Percentiles rank a stretch among this genome's conserved stretches.
These are phyloP conservation scores for Philereme vetulata DNA, from an alignment of 2,888 invertebrate genomes.

Conservation along the genomic window DNA sequence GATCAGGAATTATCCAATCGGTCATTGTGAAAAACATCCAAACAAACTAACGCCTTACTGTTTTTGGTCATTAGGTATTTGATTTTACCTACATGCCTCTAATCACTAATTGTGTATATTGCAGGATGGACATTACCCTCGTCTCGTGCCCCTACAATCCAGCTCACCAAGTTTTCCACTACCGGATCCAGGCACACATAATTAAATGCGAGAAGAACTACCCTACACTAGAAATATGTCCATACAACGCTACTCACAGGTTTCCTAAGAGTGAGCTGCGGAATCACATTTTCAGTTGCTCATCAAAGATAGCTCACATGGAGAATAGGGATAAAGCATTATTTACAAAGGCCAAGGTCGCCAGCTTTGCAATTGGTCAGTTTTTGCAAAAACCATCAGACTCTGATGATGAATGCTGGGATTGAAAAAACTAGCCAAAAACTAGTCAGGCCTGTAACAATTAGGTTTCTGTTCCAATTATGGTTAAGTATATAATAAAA, in stretches of 20 bases:
- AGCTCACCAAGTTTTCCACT: constrained; percentile 74
- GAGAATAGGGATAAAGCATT: constrained; percentile 34
- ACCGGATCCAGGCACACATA: constrained; percentile 80
- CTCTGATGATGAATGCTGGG: constrained; percentile 14
- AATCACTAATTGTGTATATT: too few relatives aligned
- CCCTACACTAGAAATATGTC: constrained; percentile 73
- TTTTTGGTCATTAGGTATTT: too few relatives aligned
- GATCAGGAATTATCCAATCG: too few relatives aligned
- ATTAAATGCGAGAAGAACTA: constrained; percentile 79
- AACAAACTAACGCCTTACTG: too few relatives aligned
- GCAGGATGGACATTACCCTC: constrained; percentile 54
- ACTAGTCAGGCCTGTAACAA: too few relatives aligned
- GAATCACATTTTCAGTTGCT: constrained; percentile 48
- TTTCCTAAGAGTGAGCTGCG: constrained; percentile 63
- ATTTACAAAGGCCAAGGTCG: constrained; percentile 37
- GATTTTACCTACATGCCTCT: too few relatives aligned
- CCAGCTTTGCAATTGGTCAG: neutral
- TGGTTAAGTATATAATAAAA: too few relatives aligned
- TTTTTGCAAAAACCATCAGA: neutral
- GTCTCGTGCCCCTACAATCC: constrained; percentile 82
- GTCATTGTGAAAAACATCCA: too few relatives aligned
- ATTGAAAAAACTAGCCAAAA: constrained; percentile 1
- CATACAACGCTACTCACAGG: constrained; percentile 81
- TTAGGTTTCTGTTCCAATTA: too few relatives aligned
- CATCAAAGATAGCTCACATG: constrained; percentile 24